A percentile compares a stretch with the other conserved stretches of the same genome.
Evolutionary conservation across 2,888 invertebrate species (phyloP).

Genomic region (Sphaeridia pumilis): DNA sequence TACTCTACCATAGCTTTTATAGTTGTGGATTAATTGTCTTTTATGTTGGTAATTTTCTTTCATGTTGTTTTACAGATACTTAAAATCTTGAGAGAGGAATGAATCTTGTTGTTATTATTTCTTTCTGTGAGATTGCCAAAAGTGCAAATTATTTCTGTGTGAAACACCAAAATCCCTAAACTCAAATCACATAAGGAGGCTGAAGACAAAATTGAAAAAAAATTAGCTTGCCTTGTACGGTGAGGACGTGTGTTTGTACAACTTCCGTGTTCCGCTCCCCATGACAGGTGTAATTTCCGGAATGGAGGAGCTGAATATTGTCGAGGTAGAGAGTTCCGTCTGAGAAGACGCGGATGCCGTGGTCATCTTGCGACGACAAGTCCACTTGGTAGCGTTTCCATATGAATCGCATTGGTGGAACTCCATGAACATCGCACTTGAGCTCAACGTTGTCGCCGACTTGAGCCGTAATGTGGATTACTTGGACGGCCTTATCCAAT

Average conservation of each 20-base stretch:
- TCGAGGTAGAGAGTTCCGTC: constrained; percentile 64
- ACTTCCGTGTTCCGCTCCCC: constrained; percentile 59
- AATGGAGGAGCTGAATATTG: constrained; percentile 57
- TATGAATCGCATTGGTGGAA: constrained; percentile 56
- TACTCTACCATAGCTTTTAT: too few species aligned
- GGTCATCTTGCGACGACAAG: constrained; percentile 30
- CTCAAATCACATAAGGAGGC: too few species aligned
- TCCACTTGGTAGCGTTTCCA: constrained; percentile 46
- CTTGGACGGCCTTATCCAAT: constrained; percentile 57
- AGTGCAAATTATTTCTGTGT: too few species aligned
- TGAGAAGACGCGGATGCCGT: constrained; percentile 54
- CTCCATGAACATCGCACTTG: constrained; percentile 61
- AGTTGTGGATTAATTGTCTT: too few species aligned
- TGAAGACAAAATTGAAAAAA: too few species aligned
- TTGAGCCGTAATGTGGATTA: constrained; percentile 56
- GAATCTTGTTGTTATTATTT: too few species aligned
- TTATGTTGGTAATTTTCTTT: too few species aligned
- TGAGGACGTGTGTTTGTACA: constrained; percentile 60
- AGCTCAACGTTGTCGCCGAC: constrained; percentile 61
- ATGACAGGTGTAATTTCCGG: constrained; percentile 66
- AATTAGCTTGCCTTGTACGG: constrained; percentile 57
- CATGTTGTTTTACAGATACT: too few species aligned
- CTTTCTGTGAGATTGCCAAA: too few species aligned
- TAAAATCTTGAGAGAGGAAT: too few species aligned
- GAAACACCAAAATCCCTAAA: too few species aligned